Evolutionary conservation across 2,888 invertebrate genomes (phyloP).

Genomic region (Athripsodes cinereus): DNA sequence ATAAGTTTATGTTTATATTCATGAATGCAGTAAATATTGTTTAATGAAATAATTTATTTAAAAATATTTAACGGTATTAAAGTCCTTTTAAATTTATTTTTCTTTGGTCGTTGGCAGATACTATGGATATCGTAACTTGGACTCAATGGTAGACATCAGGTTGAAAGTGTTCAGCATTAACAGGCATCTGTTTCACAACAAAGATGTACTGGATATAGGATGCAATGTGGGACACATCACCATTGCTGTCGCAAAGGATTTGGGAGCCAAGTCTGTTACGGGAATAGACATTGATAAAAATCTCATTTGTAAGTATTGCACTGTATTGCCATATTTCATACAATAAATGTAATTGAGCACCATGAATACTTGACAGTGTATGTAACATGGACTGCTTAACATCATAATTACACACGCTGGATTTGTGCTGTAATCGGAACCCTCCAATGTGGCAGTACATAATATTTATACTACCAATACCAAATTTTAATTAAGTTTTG

Average conservation of each 20-base stretch:
- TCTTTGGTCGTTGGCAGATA: slow-evolving; percentile 54
- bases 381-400: too few species aligned
- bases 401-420: too few species aligned
- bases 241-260: slow-evolving; percentile 79
- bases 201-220: slow-evolving; percentile 93
- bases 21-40: too few species aligned
- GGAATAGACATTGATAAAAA: slow-evolving; percentile 94
- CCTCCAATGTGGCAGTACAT: too few species aligned
- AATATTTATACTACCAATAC: too few species aligned
- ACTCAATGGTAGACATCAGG: slow-evolving; percentile 76
- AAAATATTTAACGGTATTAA: too few species aligned
- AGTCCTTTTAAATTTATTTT: too few species aligned
- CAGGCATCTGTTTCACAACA: slow-evolving; percentile 77
- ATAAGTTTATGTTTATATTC: not conserved
- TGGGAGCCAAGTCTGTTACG: slow-evolving; percentile 76
- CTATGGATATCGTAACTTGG: slow-evolving; percentile 88
- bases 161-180: slow-evolving; percentile 74
- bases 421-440: too few species aligned
- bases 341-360: too few species aligned
- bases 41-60: not conserved
- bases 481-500: too few species aligned
- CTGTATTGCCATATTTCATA: too few species aligned
- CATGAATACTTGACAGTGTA: too few species aligned
- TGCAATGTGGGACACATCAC: slow-evolving; percentile 97
- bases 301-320: slow-evolving; percentile 54